Evolutionary conservation across 1,140 invertebrate species (phyloP).

Genomic region (Platyscapa corneri): DNA sequence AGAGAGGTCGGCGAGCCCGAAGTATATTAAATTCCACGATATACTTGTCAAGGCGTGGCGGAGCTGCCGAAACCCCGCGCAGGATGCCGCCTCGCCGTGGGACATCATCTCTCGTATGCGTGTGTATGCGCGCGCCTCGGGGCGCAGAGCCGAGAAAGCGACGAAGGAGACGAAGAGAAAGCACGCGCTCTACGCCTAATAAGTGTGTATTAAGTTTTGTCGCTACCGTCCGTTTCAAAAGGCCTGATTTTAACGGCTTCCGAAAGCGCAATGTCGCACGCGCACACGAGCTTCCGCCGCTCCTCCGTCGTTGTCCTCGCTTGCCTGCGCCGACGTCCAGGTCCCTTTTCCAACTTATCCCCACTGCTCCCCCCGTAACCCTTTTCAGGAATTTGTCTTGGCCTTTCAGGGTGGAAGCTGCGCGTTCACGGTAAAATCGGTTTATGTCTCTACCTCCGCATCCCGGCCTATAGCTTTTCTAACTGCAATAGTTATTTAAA

Average conservation of each 20-base stretch:
- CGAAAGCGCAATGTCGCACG: background rate
- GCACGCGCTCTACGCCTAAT: background rate
- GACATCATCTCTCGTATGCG: constrained; percentile 14
- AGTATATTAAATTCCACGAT: constrained; percentile 52
- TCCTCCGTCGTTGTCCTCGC: no score
- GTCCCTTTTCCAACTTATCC: background rate
- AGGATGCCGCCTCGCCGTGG: constrained; percentile 34
- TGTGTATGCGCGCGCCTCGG: constrained; percentile 3
- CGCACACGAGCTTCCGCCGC: no score
- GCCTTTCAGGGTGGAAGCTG: background rate
- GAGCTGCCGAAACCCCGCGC: constrained; percentile 43
- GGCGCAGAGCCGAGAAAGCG: background rate
- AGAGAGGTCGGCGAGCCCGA: no score
- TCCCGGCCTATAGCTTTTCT: background rate
- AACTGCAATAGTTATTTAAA: background rate
- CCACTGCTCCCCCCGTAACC: no score
- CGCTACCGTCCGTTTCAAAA: background rate
- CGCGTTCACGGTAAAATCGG: constrained; percentile 20
- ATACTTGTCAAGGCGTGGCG: constrained; percentile 52
- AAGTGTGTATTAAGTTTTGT: constrained; percentile 27
- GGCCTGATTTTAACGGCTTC: background rate
- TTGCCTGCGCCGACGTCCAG: background rate
- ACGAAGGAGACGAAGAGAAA: background rate
- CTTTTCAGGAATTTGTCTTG: background rate
- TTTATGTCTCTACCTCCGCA: constrained; percentile 9